Evolutionary conservation across 2,113 vertebrate genomes (phyloP).

Genomic region (Pipra filicauda): DNA sequence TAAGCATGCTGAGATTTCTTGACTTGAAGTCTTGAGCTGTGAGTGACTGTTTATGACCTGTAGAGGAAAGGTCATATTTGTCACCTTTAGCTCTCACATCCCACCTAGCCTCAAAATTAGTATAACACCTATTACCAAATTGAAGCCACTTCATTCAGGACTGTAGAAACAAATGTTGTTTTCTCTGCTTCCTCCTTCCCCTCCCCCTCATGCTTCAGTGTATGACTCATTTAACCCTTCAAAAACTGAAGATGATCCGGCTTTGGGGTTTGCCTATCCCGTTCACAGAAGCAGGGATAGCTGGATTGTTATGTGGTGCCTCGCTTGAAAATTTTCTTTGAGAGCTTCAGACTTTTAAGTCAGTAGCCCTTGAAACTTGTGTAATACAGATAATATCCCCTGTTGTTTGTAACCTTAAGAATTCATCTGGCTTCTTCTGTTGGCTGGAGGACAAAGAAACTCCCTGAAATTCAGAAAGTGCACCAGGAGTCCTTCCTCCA

Average conservation of each 20-base stretch:
- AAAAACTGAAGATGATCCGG: background rate
- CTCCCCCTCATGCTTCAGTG: background rate
- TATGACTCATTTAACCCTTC: background rate
- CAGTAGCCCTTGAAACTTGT: background rate
- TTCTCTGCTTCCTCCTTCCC: background rate
- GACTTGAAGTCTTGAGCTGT: background rate
- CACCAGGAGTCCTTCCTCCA: background rate
- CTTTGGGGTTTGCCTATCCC: background rate
- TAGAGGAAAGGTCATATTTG: background rate
- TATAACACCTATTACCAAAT: background rate
- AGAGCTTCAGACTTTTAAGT: background rate
- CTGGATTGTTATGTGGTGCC: background rate
- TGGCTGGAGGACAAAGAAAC: background rate
- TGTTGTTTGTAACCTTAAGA: background rate
- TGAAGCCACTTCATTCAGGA: background rate
- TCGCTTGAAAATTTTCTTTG: background rate
- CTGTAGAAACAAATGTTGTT: background rate
- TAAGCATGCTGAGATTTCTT: background rate
- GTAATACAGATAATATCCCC: background rate
- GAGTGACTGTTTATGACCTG: background rate
- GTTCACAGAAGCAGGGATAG: background rate
- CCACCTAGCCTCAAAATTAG: background rate
- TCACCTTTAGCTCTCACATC: background rate
- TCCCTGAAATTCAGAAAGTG: background rate
- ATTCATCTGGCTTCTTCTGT: background rate